Evolutionary conservation across 2,113 vertebrate species (phyloP).

Genomic region (Struthio camelus): DNA sequence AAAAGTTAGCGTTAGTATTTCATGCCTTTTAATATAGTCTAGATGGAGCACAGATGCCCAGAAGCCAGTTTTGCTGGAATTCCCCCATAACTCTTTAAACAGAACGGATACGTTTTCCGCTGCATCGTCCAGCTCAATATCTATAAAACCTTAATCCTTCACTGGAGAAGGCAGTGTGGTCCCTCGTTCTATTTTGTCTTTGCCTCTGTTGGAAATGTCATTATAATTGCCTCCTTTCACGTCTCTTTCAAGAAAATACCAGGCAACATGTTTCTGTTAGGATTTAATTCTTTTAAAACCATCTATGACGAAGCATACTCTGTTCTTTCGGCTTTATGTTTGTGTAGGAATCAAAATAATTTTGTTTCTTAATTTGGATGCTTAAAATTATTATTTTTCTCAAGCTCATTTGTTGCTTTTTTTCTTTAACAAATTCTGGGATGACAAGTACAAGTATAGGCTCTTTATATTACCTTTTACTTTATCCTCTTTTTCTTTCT

Average conservation of each 20-base stretch:
- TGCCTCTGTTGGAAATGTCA: accelerated
- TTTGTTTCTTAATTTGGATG: not conserved
- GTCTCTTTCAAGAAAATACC: not conserved
- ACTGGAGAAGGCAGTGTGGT: accelerated
- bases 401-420: too few relatives aligned
- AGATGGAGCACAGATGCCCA: not conserved
- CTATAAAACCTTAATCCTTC: not conserved
- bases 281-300: not conserved
- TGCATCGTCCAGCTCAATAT: not conserved
- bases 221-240: accelerated
- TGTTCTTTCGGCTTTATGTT: not conserved
- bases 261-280: not conserved
- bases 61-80: not conserved
- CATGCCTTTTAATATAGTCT: accelerated
- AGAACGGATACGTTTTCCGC: accelerated
- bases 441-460: not conserved
- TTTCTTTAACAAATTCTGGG: too few relatives aligned
- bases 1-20: too few relatives aligned
- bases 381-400: accelerated
- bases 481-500: too few relatives aligned
- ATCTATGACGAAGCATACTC: not conserved
- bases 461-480: too few relatives aligned
- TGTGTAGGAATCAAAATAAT: not conserved
- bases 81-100: too few relatives aligned
- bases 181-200: accelerated